These are phyloP conservation scores for Ennomos erosarius DNA, from an alignment of 2,888 invertebrate genomes.

Conservation along the genomic window DNA sequence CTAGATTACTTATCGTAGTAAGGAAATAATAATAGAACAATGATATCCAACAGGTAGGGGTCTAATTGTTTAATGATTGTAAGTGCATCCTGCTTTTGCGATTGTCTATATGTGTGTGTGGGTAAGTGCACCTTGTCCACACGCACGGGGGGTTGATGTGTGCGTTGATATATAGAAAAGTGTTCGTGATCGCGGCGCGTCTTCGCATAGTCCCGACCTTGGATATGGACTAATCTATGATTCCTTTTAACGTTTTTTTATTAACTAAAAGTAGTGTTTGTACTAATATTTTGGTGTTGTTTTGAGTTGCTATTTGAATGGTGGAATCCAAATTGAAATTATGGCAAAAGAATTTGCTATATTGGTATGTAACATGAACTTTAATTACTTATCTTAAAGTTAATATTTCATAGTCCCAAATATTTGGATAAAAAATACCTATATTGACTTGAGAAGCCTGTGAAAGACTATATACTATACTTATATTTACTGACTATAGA, in stretches of 20 bases:
- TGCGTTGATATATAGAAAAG: constrained; percentile 81
- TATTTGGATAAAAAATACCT: too few species aligned
- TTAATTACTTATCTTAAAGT: too few species aligned
- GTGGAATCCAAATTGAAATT: constrained; percentile 43
- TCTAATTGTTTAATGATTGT: constrained; percentile 13
- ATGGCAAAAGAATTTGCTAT: constrained; percentile 67
- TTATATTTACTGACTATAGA: too few species aligned
- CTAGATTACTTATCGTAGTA: too few species aligned
- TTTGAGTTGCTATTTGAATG: constrained; percentile 42
- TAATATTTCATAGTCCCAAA: too few species aligned
- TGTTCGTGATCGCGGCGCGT: constrained; percentile 63
- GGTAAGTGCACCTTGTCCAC: constrained; percentile 38
- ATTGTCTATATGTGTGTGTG: constrained; percentile 45
- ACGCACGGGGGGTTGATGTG: constrained; percentile 58
- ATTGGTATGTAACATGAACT: constrained; percentile 56
- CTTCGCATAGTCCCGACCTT: constrained; percentile 75
- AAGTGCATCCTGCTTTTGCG: constrained; percentile 35
- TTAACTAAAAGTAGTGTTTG: constrained; percentile 32
- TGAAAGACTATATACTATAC: too few species aligned
- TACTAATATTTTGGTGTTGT: constrained; percentile 48
- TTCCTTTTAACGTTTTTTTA: constrained; percentile 40
- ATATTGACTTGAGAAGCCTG: too few species aligned
- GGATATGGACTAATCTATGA: constrained; percentile 69
- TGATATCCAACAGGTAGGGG: constrained; percentile 18
- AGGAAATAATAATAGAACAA: constrained; percentile 11